phyloP scores from a whole-genome alignment of 2,113 vertebrate genomes.

The Apodemus speciosus region DNA sequence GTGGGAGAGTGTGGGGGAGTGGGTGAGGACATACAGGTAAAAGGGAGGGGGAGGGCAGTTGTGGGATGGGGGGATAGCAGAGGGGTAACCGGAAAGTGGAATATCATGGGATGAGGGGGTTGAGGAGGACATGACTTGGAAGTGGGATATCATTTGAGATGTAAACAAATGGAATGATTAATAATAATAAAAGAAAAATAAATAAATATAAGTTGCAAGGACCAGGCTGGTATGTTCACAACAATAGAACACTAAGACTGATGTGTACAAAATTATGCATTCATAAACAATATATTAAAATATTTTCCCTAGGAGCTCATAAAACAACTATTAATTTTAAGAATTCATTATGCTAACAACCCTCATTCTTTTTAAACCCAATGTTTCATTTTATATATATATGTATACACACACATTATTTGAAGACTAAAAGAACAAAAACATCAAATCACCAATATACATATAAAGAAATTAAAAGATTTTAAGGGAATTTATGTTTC shows the following conservation, averaged over 20 bases:
- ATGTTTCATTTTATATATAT: background rate
- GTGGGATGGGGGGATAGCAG: too few relatives aligned
- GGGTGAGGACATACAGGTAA: too few relatives aligned
- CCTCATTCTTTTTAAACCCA: background rate
- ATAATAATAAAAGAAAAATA: too few relatives aligned
- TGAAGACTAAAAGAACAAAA: background rate
- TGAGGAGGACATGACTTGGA: too few relatives aligned
- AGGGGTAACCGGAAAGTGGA: too few relatives aligned
- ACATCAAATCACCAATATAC: background rate
- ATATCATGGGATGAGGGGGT: too few relatives aligned
- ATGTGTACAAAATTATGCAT: background rate
- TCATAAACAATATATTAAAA: background rate
- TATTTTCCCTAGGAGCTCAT: background rate
- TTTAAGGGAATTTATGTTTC: background rate
- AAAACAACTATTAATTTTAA: slow-evolving; percentile 32
- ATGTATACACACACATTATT: background rate
- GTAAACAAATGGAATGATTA: too few relatives aligned
- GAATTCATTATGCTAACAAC: background rate
- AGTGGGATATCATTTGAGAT: too few relatives aligned
- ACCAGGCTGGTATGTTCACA: background rate
- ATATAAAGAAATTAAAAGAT: background rate
- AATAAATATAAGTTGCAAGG: background rate
- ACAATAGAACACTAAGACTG: background rate
- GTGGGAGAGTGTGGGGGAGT: too few relatives aligned
- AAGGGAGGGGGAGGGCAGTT: too few relatives aligned